Evolutionary conservation across 2,888 invertebrate species (phyloP), one percentile per base, ranked within the genome.

Genomic region (Diplolepis rosae): DNA sequence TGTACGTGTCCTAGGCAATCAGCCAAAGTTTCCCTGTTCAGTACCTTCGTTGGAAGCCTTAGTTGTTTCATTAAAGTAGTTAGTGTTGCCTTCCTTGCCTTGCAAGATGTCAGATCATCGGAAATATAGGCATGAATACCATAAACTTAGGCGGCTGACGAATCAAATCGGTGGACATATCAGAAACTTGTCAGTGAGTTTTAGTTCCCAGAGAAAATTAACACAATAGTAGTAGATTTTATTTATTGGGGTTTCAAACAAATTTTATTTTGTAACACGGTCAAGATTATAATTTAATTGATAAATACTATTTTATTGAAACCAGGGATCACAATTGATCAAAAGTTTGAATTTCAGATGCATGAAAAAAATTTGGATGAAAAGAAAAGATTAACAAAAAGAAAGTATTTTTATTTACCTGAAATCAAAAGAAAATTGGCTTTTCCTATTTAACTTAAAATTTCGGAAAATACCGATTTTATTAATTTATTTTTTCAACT

Each of bases 41-140:
- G 67, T 67, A 71, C 71, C 67, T 70, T 66, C 65, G 51, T 68
- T 68, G 52, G 61, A 52, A 52, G 35, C 48, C 30, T 22, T 50
- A 50, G 69, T 22, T 24, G 35, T 66, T 65, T 50, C 22, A 65
- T 48, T 66, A 68, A 65, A 70, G 56, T 72, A 66, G 61, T 70
- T 67, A 65, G 22, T 54, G 28, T 61, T 18, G 32, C 30, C 24
- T 66, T 32, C 22, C 30, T 50, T 35, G 61, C 28, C 18, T 6
- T 27, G 52, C 15, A 66, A 71, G 52, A 83, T 82, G 82, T 80
- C 80, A 2, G 77, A 79, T 32, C 80, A 83, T n/a, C 77, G 78
- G 67, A 83, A 77, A 72, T 87, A 88, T 77, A 82, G 82, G 22
- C 79, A 83, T 68, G 83, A 88, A 76, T 88, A 86, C 76, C 78